Evolutionary conservation across 1,140 invertebrate genomes (phyloP), one percentile per base, ranked within the genome.

Genomic region (Drosophila repleta): DNA sequence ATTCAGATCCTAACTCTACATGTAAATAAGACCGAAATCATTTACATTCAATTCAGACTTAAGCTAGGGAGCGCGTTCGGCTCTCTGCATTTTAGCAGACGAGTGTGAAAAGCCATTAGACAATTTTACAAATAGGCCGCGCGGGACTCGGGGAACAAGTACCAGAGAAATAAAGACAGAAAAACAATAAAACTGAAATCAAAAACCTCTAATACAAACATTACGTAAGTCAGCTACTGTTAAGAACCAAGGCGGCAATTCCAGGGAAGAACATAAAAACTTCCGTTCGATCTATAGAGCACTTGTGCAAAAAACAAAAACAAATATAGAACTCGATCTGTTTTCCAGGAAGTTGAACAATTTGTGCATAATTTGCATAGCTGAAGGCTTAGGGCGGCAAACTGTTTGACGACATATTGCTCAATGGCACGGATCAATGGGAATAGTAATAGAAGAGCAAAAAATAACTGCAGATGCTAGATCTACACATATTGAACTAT

Each of bases 331-430:
- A 64, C 37, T 43, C 35, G 66, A 72, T 43, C 69, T 74, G 48
- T 35, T 68, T 81, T 87, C 83, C 68, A 88, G 79, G 83, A 87
- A 87, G 69, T 73, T 88, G 75, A 79, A 89, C 83, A 88, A 87
- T 87, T 87, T 87, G 84, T 56, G 66, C 72, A 46, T 82, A 88
- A 87, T 87, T 87, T 87, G 83, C 83, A 88, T 87, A 78, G 76
- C 64, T 17, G 39, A 49, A 57, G 29, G 49, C 72, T 79, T 79
- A 88, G 64, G 79, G 84, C 83, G 83, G 83, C 84, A 83, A 88
- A 88, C 75, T 87, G 83, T 87, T 87, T 87, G 83, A 88, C 84
- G 76, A 87, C 84, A 87, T 72, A 87, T 87, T 87, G 83, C 84
- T 88, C 83, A 87, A 87, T 87, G 83, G 80, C 72, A 53, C 58